Conservation (phyloP, 2,888 invertebrate genomes). For the Apamea monoglypha region DNA sequence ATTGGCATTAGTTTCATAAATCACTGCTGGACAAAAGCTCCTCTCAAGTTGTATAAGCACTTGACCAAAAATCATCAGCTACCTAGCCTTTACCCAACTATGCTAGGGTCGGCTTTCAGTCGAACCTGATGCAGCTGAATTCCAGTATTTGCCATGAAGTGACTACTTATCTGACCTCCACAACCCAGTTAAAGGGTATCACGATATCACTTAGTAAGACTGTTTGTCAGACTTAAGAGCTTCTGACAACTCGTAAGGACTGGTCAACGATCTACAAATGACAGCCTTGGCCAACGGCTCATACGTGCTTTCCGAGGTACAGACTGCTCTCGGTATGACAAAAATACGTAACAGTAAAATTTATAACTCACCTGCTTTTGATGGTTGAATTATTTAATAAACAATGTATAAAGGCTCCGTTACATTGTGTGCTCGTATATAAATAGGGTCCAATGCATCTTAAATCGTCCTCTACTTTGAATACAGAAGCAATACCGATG, state of each 20-base stretch:
- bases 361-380: constrained; percentile 21
- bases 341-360: background rate
- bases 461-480: constrained; percentile 62
- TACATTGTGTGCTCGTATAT: constrained; percentile 79
- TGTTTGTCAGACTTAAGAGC: background rate
- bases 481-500: constrained; percentile 79
- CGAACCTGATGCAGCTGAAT: background rate
- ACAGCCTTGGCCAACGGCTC: background rate
- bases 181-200: background rate
- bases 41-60: background rate
- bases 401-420: constrained; percentile 75
- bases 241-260: background rate
- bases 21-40: background rate
- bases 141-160: background rate
- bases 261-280: background rate
- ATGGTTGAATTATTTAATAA: constrained; percentile 55
- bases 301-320: background rate
- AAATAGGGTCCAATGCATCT: constrained; percentile 77
- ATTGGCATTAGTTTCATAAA: background rate
- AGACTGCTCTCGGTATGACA: background rate
- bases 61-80: background rate
- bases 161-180: background rate
- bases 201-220: background rate
- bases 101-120: background rate
- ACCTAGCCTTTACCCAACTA: background rate